Conservation (phyloP, 2,888 invertebrate genomes). For the Temnothorax ravouxi region DNA sequence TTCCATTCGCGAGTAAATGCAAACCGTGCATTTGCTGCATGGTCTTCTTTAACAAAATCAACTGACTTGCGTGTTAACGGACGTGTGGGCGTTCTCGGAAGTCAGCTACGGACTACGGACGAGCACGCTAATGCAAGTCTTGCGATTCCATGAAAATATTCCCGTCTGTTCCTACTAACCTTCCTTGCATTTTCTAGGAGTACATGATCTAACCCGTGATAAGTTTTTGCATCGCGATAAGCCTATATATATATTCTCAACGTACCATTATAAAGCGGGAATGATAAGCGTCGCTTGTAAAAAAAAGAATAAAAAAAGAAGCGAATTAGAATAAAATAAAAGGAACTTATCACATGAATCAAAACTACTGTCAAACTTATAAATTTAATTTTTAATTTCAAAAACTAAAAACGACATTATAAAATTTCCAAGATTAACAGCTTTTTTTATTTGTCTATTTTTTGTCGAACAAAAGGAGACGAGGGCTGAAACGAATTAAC, state of each 20-base stretch:
- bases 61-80: constrained; percentile 68
- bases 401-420: not conserved
- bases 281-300: not conserved
- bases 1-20: not conserved
- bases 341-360: not conserved
- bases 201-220: constrained; percentile 19
- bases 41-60: constrained; percentile 72
- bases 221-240: not conserved
- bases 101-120: constrained; percentile 39
- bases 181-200: constrained; percentile 67
- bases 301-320: not conserved
- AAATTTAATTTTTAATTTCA: not conserved
- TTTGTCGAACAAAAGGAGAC: not conserved
- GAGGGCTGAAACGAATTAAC: not conserved
- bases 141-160: constrained; percentile 72
- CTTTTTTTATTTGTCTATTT: not conserved
- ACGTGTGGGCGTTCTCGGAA: constrained; percentile 70
- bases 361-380: not conserved
- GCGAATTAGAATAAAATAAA: not conserved
- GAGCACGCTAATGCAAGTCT: constrained; percentile 70
- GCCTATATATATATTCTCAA: no score
- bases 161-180: constrained; percentile 72
- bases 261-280: not conserved
- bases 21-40: constrained; percentile 69
- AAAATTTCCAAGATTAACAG: not conserved